Percentiles rank a stretch among this genome's conserved stretches.
These are phyloP conservation scores for Luperina testacea DNA, from an alignment of 2,888 invertebrate species.

Conservation along the genomic window DNA sequence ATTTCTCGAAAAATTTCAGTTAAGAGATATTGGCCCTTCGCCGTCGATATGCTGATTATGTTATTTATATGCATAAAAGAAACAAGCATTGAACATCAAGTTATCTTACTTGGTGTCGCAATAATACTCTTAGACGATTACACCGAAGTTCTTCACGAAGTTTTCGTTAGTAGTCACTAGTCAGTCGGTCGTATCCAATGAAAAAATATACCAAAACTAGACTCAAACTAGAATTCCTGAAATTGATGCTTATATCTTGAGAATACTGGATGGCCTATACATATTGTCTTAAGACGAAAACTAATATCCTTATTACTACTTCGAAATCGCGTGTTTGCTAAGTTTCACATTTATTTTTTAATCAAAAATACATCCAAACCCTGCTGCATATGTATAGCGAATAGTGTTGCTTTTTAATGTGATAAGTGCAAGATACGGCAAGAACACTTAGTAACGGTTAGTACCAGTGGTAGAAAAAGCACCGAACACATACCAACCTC, in stretches of 20 bases:
- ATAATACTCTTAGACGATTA: not conserved
- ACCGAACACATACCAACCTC: constrained; percentile 44
- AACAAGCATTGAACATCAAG: not conserved
- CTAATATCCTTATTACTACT: not conserved
- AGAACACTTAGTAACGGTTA: constrained; percentile 36
- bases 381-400: constrained; percentile 26
- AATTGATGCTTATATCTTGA: not conserved
- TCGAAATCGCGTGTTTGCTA: constrained; percentile 14
- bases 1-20: too few species aligned
- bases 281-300: constrained; percentile 6
- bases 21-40: too few species aligned
- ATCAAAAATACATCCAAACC: constrained; percentile 38
- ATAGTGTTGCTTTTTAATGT: constrained; percentile 55
- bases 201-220: too few species aligned
- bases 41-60: too few species aligned
- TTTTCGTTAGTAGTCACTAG: not conserved
- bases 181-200: too few species aligned
- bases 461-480: constrained; percentile 39
- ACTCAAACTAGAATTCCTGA: not conserved
- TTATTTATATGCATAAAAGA: not conserved
- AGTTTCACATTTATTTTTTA: constrained; percentile 20
- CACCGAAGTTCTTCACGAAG: not conserved
- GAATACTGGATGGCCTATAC: constrained; percentile 19
- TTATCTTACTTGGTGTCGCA: not conserved
- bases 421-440: constrained; percentile 44